Percentiles rank a stretch among this genome's conserved stretches.
These are phyloP conservation scores for Magallana gigas DNA, from an alignment of 1,140 invertebrate species.

Conservation along the genomic window DNA sequence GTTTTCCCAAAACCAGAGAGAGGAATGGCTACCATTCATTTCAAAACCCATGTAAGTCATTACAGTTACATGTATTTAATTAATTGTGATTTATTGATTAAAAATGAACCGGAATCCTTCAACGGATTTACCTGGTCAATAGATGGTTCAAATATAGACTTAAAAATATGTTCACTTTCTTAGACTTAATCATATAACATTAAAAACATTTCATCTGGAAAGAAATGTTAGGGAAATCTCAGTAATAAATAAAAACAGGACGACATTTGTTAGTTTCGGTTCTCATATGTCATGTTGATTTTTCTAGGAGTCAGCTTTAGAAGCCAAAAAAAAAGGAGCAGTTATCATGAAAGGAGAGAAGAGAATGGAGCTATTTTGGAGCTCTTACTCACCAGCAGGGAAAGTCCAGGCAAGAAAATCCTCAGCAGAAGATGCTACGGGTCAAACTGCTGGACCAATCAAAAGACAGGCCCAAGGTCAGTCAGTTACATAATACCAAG, in stretches of 20 bases:
- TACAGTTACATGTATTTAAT: background rate
- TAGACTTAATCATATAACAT: too few species aligned
- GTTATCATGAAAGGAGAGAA: slow-evolving; percentile 55
- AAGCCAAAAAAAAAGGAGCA: slow-evolving; percentile 68
- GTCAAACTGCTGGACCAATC: background rate
- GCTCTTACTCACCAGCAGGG: slow-evolving; percentile 36
- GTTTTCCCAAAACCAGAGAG: slow-evolving; percentile 66
- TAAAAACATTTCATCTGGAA: too few species aligned
- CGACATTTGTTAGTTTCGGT: too few species aligned
- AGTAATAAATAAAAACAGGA: too few species aligned
- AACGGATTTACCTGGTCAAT: too few species aligned
- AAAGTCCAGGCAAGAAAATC: background rate
- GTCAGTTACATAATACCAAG: too few species aligned
- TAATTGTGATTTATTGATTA: too few species aligned
- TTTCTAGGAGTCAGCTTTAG: slow-evolving; percentile 68
- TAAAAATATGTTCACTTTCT: too few species aligned
- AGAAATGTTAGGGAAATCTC: too few species aligned
- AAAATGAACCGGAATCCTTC: too few species aligned
- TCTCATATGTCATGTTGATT: background rate
- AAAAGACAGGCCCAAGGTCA: slow-evolving; percentile 19
- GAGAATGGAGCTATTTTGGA: slow-evolving; percentile 71
- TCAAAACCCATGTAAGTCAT: slow-evolving; percentile 73
- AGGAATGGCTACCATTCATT: slow-evolving; percentile 69
- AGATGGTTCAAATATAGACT: too few species aligned
- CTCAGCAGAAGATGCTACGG: background rate